Base-by-base conservation (phyloP, 1,140 invertebrate species). In the Melanaphis sacchari region DNA sequence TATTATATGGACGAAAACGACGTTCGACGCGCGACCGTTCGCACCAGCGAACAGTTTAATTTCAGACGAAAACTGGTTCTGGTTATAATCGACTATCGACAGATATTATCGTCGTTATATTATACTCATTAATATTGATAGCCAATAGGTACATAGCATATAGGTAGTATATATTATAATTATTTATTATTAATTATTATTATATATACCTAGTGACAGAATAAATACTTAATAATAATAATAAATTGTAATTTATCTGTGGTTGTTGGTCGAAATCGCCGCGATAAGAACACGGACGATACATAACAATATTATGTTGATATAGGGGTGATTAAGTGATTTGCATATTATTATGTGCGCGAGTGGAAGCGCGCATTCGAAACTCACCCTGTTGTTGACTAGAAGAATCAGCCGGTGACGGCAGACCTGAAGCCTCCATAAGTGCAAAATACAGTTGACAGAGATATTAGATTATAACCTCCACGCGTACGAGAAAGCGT, bases 21-120 rank as follows among this genome's bases (percentile, higher is more conserved):
- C 24, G 31, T 76, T n/a, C 31, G 15, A 76, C 59, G 59, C 59
- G 59, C 59, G n/a, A 76, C 59, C n/a, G n/a, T 76, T 76, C 59
- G 59, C 31, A 15, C 59, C 59, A 76, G 4, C 59, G 31, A 21
- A 46, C 18, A 43, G 84, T 85, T 85, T 22, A 85, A 85, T 85
- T 85, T 85, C 26, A 9, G 40, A 18, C 9, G 4, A 41, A 85
- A 85, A 85, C 84, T 43, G 84, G 84, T 85, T 85, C 18, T 82
- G 36, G 6, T 82, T 38, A 81, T 59, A 59, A 59, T 59, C 54
- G 31, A 31, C 54, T 31, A 59, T 59, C 54, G 31, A 31, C 54
- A 59, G 54, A 59, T 59, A 76, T 76, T 76, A 76, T 76, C 59
- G 59, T 76, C 59, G 59, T 76, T 76, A n/a, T 21, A 76, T 66